Base-by-base conservation (phyloP, 2,888 invertebrate genomes). In the Rotaria sp. region DNA sequence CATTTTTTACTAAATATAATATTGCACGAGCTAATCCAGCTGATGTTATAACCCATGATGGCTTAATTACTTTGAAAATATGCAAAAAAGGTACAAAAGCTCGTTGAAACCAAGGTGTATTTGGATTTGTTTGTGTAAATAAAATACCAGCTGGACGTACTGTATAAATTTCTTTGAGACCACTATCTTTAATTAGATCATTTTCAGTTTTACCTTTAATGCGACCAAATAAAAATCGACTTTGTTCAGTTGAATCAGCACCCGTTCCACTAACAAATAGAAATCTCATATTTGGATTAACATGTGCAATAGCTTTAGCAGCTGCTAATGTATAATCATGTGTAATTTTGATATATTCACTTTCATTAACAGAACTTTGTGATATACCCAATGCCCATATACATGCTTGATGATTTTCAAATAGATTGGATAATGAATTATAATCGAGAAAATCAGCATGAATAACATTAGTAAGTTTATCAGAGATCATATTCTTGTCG, bases 141-240 rank as follows among this genome's bases (percentile, higher is more conserved):
- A 67, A 21, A 21, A 67, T 35, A 35, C 21, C 30, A 8, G 35
- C 67, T 38, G 67, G 67, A 38, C 67, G 67, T 18, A 67, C 67
- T 1, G 35, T 67, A 35, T 67, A 67, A 5, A 21, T 67, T 35
- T 67, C 67, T 67, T 35, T 67, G 5, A 67, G 67, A 35, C 67
- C 67, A 38, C 67, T 10, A 38, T 67, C 67, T 18, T 67, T 35
- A 2, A 67, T 21, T 18, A 67, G 35, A 35, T 67, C 67, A 67
- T 67, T 67, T 67, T 67, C 67, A 15, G 67, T 67, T 67, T 67
- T 67, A 67, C 67, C 67, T 67, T 67, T 67, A 21, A 67, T 35
- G 21, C 67, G 67, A 21, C 67, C 67, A 35, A 67, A 67, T 67
- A 67, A 67, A 67, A 67, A 67, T 30, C 67, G 67, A 35, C 35